phyloP scores from a whole-genome alignment of 1,140 invertebrate species.

The Augochlora pura region DNA sequence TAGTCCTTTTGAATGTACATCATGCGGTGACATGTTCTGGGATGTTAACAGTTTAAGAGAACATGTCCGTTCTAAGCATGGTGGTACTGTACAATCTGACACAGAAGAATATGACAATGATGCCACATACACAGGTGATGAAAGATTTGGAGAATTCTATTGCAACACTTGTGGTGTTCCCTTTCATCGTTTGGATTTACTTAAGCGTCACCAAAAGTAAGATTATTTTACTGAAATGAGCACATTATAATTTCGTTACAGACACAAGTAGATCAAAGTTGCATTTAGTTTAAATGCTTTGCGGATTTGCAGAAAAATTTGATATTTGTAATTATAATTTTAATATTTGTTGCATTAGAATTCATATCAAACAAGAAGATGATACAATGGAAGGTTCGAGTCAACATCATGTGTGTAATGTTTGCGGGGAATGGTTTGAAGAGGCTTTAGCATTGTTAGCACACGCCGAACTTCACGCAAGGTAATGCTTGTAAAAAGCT shows the following conservation, averaged over 20 bases:
- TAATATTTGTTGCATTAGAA: conserved; percentile 62
- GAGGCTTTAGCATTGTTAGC: conserved; percentile 87
- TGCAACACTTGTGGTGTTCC: conserved; percentile 88
- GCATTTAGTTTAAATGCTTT: conserved; percentile 32
- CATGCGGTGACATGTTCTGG: conserved; percentile 90
- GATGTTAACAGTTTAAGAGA: conserved; percentile 84
- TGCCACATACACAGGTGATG: conserved; percentile 83
- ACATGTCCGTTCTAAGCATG: conserved; percentile 83
- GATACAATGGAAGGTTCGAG: conserved; percentile 78
- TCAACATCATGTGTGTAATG: conserved; percentile 85
- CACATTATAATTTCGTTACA: neutral
- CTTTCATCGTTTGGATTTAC: conserved; percentile 87
- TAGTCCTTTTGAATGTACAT: conserved; percentile 87
- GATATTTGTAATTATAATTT: conserved; percentile 40
- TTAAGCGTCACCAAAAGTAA: conserved; percentile 85
- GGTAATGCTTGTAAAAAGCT: conserved; percentile 69
- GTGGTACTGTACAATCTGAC: conserved; percentile 75
- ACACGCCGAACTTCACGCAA: conserved; percentile 87
- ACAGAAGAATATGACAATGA: conserved; percentile 80
- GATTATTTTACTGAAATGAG: conserved; percentile 29
- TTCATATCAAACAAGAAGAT: conserved; percentile 80
- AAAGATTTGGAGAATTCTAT: conserved; percentile 86
- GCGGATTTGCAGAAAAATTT: conserved; percentile 8
- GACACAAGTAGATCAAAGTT: conserved; percentile 11
- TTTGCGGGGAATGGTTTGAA: conserved; percentile 88